phyloP scores from a whole-genome alignment of 92 coral and sea anemone genomes.

The Heteractis magnifica region DNA sequence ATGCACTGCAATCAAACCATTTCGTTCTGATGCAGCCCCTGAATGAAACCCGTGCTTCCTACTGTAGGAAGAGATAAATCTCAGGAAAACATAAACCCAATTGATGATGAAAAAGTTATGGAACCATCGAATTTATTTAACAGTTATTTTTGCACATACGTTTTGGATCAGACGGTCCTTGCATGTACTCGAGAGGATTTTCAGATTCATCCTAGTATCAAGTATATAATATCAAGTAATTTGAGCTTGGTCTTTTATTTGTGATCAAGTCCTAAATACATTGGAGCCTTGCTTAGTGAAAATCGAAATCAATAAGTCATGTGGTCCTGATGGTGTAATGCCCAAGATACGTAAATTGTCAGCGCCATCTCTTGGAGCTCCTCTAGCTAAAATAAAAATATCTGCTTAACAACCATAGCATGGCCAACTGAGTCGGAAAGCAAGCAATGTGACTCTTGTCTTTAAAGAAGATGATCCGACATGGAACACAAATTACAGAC shows the following conservation, averaged over 20 bases:
- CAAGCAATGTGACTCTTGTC: no score
- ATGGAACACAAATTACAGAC: no score
- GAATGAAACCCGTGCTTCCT: neutral
- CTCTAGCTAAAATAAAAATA: no score
- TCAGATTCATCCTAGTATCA: neutral
- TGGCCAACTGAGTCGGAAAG: no score
- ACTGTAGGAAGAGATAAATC: neutral
- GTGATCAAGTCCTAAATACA: neutral
- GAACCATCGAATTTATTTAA: neutral
- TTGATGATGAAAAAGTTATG: neutral
- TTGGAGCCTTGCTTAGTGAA: slow-evolving; percentile 2
- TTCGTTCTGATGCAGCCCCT: neutral
- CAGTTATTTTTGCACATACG: neutral
- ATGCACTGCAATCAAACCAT: neutral
- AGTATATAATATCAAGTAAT: neutral
- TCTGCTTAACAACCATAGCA: no score
- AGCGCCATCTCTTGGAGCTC: no score
- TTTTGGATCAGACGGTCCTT: neutral
- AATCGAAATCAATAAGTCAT: neutral
- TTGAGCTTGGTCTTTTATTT: neutral
- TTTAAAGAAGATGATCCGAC: no score
- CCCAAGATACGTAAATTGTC: neutral
- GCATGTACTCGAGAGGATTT: neutral
- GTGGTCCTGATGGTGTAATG: neutral
- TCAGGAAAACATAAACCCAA: neutral